Evolutionary conservation across 30 jellyfish, hydroid and myxozoan species (phyloP), one percentile per base, ranked within the genome.

Genomic region (Turritopsis rubra): DNA sequence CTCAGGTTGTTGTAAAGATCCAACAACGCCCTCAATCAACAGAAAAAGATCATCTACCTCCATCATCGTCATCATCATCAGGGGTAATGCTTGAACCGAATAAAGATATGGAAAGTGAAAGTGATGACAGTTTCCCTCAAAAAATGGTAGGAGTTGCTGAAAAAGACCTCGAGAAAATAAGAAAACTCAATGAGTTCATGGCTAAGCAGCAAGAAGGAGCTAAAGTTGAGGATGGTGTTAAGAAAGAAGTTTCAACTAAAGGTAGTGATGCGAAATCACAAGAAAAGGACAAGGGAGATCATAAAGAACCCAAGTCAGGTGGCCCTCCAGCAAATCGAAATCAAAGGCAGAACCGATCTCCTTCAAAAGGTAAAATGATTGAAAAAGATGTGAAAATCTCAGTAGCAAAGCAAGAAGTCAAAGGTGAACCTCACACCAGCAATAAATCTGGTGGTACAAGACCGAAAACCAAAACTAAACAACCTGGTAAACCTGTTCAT

Each of bases 111-210:
- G 28, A n/a, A 21, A 28, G 54, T 9, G n/a, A 77, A 77, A 26
- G 30, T 29, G 85, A 29, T 77, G 28, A 21, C 7, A 17, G 21
- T 24, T 29, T 30, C 72, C 20, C 85, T 77, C 72, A 24, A 77
- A 60, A 77, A 77, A 30, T 53, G 28, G 79, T 71, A 21, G 88
- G 88, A 60, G 88, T 82, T 28, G 82, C 88, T 26, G 52, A 66
- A 29, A 82, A 82, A 71, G 88, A 82, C 66, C 27, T 71, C 17
- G 88, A 82, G 18, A 66, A 71, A 30, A 82, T 82, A 29, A 29
- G 71, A 66, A 71, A 72, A 26, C 31, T 82, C 9, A 68, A 71
- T 28, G 88, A 82, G 25, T 82, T 21, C 86, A 82, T 82, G 88
- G 82, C 72, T 0, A 82, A 82, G 29, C 82, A 74, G n/a, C 82